These are phyloP conservation scores for Pelodiscus sinensis DNA, from an alignment of 2,113 vertebrate species.

Conservation along the genomic window DNA sequence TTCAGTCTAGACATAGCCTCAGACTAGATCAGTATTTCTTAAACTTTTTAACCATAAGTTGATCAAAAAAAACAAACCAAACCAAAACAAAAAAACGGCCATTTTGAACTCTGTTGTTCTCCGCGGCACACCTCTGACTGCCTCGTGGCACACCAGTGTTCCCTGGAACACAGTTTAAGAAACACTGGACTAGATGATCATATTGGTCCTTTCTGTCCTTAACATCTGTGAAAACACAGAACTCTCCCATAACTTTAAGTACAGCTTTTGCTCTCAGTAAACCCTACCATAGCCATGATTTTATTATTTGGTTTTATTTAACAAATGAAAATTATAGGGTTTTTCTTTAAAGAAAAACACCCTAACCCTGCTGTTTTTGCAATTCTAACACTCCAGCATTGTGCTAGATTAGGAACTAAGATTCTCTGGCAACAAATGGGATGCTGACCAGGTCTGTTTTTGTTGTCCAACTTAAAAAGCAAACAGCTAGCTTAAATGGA, in stretches of 20 bases:
- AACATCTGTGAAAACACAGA: neutral
- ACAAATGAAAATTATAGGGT: neutral
- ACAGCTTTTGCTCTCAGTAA: neutral
- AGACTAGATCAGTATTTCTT: too few relatives aligned
- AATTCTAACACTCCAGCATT: neutral
- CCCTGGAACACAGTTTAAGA: too few relatives aligned
- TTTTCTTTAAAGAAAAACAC: neutral
- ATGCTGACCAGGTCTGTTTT: neutral
- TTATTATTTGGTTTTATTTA: neutral
- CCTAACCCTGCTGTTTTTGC: neutral
- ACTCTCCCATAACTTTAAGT: neutral
- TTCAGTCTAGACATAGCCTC: too few relatives aligned
- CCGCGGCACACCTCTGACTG: too few relatives aligned
- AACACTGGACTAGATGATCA: neutral
- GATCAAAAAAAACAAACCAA: too few relatives aligned
- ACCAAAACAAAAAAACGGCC: too few relatives aligned
- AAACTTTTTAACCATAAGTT: too few relatives aligned
- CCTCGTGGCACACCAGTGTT: too few relatives aligned
- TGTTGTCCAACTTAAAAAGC: neutral
- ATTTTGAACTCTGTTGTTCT: too few relatives aligned
- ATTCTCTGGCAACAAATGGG: neutral
- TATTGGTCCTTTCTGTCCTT: neutral
- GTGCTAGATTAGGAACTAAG: neutral
- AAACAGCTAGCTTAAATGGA: neutral
- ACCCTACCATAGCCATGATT: neutral